phyloP scores from a whole-genome alignment of 2,888 invertebrate genomes.

The Xestia sexstrigata region DNA sequence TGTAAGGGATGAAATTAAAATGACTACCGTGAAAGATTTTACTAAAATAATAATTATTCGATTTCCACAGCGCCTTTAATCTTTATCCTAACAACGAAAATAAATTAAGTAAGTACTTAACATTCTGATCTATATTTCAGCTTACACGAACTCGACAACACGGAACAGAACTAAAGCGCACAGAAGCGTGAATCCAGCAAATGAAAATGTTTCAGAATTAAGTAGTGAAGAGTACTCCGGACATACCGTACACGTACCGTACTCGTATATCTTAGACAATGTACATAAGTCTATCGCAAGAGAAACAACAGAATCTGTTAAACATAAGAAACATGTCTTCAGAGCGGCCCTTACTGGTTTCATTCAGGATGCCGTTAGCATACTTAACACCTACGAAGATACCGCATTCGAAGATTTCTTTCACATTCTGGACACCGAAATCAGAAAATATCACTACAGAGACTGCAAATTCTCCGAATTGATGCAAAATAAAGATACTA shows the following conservation, averaged over 20 bases:
- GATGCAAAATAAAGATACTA: slow-evolving; percentile 61
- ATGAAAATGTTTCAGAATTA: neutral
- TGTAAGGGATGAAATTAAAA: neutral
- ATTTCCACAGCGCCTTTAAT: neutral
- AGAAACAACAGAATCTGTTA: neutral
- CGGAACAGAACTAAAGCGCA: neutral
- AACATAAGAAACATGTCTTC: neutral
- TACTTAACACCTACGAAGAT: slow-evolving; percentile 71
- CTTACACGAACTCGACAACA: neutral
- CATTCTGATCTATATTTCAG: slow-evolving; percentile 13
- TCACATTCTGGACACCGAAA: slow-evolving; percentile 68
- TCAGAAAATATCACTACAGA: slow-evolving; percentile 71
- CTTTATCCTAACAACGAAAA: neutral
- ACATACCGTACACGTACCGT: neutral
- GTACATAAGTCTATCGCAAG: neutral
- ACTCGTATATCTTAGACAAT: neutral
- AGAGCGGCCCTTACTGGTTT: slow-evolving; percentile 72
- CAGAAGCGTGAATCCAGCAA: neutral
- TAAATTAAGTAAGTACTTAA: neutral
- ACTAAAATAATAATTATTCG: neutral
- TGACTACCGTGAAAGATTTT: neutral
- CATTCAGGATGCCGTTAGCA: slow-evolving; percentile 61
- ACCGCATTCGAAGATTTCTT: slow-evolving; percentile 72
- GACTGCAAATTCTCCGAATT: slow-evolving; percentile 73
- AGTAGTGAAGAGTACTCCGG: neutral